Evolutionary conservation across 2,113 vertebrate genomes (phyloP).

Genomic region (Anguilla japonica): DNA sequence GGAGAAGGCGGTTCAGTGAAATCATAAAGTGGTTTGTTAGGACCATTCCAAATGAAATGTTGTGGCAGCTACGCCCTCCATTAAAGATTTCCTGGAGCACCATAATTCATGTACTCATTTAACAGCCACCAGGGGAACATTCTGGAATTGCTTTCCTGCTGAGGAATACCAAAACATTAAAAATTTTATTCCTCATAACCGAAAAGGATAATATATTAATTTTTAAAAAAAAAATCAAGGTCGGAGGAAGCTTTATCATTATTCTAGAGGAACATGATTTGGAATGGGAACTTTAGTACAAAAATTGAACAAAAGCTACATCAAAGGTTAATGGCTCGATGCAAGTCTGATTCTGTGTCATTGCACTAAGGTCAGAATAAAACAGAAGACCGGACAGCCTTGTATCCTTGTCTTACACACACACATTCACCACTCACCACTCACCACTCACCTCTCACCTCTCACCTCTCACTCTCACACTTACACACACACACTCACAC

Average conservation of each 20-base stretch:
- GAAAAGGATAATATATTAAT: no score
- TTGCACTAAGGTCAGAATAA: not conserved
- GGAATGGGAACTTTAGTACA: not conserved
- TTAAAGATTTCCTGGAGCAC: not conserved
- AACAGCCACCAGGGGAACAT: no score
- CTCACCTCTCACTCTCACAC: no score
- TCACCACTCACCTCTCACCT: no score
- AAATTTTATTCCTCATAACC: no score
- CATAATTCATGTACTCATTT: no score
- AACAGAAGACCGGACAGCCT: not conserved
- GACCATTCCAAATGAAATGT: not conserved
- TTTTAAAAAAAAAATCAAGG: not conserved
- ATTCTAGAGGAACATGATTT: not conserved
- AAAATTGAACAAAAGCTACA: not conserved
- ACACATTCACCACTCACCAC: not conserved
- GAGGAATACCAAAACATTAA: no score
- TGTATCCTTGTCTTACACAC: not conserved
- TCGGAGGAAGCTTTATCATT: conserved; percentile 2
- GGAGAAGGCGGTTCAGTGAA: not conserved
- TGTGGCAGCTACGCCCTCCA: not conserved
- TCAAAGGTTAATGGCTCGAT: not conserved
- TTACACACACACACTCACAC: no score
- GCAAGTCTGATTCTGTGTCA: not conserved
- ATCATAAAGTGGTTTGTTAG: not conserved
- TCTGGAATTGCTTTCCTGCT: no score